These are phyloP conservation scores for Agrotis exclamationis DNA, from an alignment of 2,888 invertebrate species.

Conservation along the genomic window DNA sequence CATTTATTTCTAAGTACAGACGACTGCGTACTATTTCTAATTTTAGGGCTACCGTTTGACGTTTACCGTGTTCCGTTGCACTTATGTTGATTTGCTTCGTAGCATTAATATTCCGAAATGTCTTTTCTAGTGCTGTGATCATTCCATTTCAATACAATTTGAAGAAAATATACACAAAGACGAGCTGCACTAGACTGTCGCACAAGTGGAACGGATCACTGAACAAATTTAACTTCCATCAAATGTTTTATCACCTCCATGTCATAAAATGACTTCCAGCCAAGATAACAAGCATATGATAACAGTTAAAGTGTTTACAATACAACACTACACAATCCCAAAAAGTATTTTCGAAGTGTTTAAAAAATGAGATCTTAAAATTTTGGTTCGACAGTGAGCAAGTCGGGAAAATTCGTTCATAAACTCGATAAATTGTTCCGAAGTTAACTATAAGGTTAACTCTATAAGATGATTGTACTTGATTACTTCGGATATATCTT, in stretches of 20 bases:
- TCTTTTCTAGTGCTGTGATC: constrained; percentile 43
- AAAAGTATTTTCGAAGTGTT: constrained; percentile 64
- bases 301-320: constrained; percentile 59
- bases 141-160: constrained; percentile 26
- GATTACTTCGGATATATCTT: constrained; percentile 76
- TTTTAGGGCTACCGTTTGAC: constrained; percentile 67
- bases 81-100: constrained; percentile 56
- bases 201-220: constrained; percentile 65
- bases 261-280: constrained; percentile 52
- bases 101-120: constrained; percentile 39
- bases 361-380: constrained; percentile 87
- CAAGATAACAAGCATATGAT: constrained; percentile 54
- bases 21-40: constrained; percentile 74
- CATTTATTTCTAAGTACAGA: constrained; percentile 83
- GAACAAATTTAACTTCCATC: constrained; percentile 55
- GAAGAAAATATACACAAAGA: constrained; percentile 38
- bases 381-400: constrained; percentile 89
- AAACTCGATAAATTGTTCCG: constrained; percentile 81
- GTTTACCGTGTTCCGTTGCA: constrained; percentile 68
- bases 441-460: constrained; percentile 73
- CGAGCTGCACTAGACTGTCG: constrained; percentile 36
- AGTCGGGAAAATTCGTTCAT: constrained; percentile 83
- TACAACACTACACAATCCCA: constrained; percentile 56
- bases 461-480: constrained; percentile 86
- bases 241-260: constrained; percentile 48